Evolutionary conservation across 2,113 vertebrate genomes (phyloP), one percentile per base, ranked within the genome.

Genomic region (Toxotes jaculatrix): DNA sequence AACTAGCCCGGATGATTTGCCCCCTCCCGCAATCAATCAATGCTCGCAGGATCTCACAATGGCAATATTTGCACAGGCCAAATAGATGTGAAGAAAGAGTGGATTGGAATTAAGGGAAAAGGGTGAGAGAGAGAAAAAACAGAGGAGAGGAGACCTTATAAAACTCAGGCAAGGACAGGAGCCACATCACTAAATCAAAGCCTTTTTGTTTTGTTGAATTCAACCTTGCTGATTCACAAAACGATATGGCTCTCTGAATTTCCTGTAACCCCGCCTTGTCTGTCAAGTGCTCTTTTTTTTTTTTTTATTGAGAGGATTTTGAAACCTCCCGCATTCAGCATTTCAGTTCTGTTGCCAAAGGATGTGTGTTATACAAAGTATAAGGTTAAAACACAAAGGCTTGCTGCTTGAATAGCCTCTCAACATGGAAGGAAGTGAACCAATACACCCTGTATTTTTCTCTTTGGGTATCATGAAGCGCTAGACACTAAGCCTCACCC

Each of bases 21-120:
- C 82, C 80, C 64, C 77, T 74, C 81, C 51, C 17, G 9, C 89
- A 86, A 87, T 93, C 90, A 91, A 87, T 91, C 78, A 86, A 45
- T 87, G 72, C 69, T 68, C 71, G 7, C 72, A 78, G 87, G 81
- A 82, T 85, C 71, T 86, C 45, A 84, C 61, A 77, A 77, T 82
- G 79, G 65, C 66, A 90, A 89, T 85, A 90, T 90, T 90, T 90
- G 72, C 85, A 84, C 53, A 72, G 68, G 79, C 56, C 57, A 66
- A 87, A 91, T 74, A 65, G 80, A 87, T 77, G 36, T 60, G 31
- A 84, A 59, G 68, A 61, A 70, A 40, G 49, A 85, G 19, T 59
- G 23, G 3, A 55, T 17, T 0, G n/a, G 27, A 70, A 75, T 78
- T 51, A 85, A 80, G 45, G n/a, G 31, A 53, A 68, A 74, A 57